Conservation (phyloP, 2,888 invertebrate species). For the Odontocolon sp. region DNA sequence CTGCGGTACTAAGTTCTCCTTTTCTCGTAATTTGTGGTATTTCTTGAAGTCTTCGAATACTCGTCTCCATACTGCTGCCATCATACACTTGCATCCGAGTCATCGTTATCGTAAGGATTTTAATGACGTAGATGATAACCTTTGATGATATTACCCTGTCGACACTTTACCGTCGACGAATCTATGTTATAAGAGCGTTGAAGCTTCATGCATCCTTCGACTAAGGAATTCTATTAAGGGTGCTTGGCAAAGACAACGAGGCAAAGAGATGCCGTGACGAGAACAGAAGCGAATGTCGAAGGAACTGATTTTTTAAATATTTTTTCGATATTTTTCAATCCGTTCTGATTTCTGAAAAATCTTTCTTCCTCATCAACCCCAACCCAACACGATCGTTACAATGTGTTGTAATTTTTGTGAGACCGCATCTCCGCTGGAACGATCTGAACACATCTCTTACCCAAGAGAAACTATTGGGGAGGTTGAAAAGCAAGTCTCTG, state of each 20-base stretch:
- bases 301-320: too few relatives aligned
- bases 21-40: too few relatives aligned
- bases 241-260: slow-evolving; percentile 45
- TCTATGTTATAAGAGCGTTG: slow-evolving; percentile 26
- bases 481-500: not conserved
- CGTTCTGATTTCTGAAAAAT: too few relatives aligned
- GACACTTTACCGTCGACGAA: slow-evolving; percentile 4
- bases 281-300: too few relatives aligned
- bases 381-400: slow-evolving; percentile 35
- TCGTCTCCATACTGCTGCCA: too few relatives aligned
- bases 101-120: too few relatives aligned
- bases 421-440: not conserved
- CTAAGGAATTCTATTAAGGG: slow-evolving; percentile 48
- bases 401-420: slow-evolving; percentile 56
- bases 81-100: too few relatives aligned
- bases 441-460: not conserved
- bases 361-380: slow-evolving; percentile 26
- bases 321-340: too few relatives aligned
- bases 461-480: not conserved
- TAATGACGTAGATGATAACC: too few relatives aligned
- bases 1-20: too few relatives aligned
- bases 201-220: slow-evolving; percentile 9
- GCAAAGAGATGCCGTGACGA: slow-evolving; percentile 18
- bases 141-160: slow-evolving; percentile 31
- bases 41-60: too few relatives aligned